Percentiles rank a stretch among this genome's conserved stretches.
These are phyloP conservation scores for Harpagoxenus sublaevis DNA, from an alignment of 2,888 invertebrate species.

Conservation along the genomic window DNA sequence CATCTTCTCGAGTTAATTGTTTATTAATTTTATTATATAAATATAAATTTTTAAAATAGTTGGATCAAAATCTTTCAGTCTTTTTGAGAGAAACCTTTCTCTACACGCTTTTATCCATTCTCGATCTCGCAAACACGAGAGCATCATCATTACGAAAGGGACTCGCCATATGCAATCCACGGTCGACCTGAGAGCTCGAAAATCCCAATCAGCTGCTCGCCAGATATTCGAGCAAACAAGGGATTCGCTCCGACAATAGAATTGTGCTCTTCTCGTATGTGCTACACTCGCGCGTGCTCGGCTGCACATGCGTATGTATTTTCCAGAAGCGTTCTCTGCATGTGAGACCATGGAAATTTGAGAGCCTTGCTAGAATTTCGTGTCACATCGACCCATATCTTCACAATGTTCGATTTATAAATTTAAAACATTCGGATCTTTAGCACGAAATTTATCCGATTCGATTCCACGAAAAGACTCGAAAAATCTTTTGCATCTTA, in stretches of 20 bases:
- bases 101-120: slow-evolving; percentile 49
- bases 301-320: slow-evolving; percentile 39
- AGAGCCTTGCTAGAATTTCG: slow-evolving; percentile 1
- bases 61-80: neutral
- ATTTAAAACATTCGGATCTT: neutral
- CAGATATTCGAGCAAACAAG: slow-evolving; percentile 80
- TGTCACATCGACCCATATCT: neutral
- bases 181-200: slow-evolving; percentile 72
- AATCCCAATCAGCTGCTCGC: slow-evolving; percentile 84
- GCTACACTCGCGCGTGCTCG: slow-evolving; percentile 50
- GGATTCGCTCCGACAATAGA: slow-evolving; percentile 78
- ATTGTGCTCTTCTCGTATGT: slow-evolving; percentile 70
- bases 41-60: neutral
- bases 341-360: slow-evolving; percentile 18
- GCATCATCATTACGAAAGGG: slow-evolving; percentile 71
- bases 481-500: neutral
- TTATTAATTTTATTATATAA: neutral
- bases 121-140: slow-evolving; percentile 62
- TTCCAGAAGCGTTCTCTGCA: neutral
- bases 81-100: slow-evolving; percentile 41
- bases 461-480: neutral
- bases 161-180: slow-evolving; percentile 76
- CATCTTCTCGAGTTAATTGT: no score
- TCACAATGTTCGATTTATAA: neutral
- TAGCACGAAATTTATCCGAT: neutral